These are phyloP conservation scores for Chaetura pelagica DNA, from an alignment of 2,113 vertebrate genomes.

Conservation along the genomic window DNA sequence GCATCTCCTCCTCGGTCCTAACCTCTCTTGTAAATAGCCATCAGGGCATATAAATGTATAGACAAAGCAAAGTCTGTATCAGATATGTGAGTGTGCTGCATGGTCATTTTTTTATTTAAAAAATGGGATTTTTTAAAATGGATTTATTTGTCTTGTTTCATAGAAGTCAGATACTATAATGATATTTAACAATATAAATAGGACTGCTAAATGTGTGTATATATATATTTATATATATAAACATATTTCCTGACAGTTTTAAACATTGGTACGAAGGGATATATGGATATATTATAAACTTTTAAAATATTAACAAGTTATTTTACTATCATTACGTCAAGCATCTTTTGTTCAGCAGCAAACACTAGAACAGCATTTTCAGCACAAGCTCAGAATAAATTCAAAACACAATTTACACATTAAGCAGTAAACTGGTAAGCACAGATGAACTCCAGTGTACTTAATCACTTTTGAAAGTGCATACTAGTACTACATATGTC, in stretches of 20 bases:
- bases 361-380: not conserved
- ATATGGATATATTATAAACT: not conserved
- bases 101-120: not conserved
- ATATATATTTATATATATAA: no score
- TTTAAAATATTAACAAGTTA: not conserved
- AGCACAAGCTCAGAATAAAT: not conserved
- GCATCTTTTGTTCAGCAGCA: not conserved
- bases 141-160: not conserved
- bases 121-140: not conserved
- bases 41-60: not conserved
- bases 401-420: not conserved
- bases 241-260: not conserved
- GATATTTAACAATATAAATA: not conserved
- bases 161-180: not conserved
- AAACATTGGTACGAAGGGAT: not conserved
- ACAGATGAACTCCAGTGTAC: not conserved
- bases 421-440: not conserved
- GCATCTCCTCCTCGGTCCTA: not conserved
- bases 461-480: not conserved
- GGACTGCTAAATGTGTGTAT: not conserved
- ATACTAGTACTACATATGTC: not conserved
- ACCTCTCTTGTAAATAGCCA: not conserved
- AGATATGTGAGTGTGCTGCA: not conserved
- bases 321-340: not conserved
- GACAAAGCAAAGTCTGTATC: not conserved